Evolutionary conservation across 2,888 invertebrate genomes (phyloP), one percentile per base, ranked within the genome.

Genomic region (Phaedon cochleariae): DNA sequence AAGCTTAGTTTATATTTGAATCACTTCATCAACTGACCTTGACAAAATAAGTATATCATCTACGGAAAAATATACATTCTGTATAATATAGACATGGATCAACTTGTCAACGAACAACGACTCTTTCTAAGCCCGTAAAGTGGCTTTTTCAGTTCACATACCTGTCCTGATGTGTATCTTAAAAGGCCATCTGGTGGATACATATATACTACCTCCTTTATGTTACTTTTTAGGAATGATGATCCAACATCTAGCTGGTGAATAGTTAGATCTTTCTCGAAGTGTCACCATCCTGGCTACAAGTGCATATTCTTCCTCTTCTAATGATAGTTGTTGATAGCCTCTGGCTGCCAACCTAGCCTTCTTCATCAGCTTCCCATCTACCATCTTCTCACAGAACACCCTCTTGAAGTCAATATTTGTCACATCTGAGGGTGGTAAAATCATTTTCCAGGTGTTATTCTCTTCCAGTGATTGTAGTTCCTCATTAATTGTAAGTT

Each of bases 1-100:
- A n/a, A n/a, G n/a, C n/a, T n/a, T n/a, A n/a, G n/a, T 62, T 26
- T 26, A 34, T 60, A 12, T 41, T 29, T 51, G 63, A 21, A 15
- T 26, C 15, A 4, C 12, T 52, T 5, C 1, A 4, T 17, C n/a
- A n/a, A n/a, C n/a, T n/a, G n/a, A n/a, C n/a, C n/a, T n/a, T n/a
- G n/a, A n/a, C n/a, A n/a, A n/a, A 20, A 55, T 53, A 68, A 64
- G 45, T 72, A 58, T 62, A 45, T 68, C 34, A 68, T 66, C 59
- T 55, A 17, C 70, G 22, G 9, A 73, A 34, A 62, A 59, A 64
- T 41, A 60, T 70, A 41, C 55, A n/a, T 22, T 59, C 31, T 20
- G 41, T 65, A 54, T 67, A 66, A 64, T 68, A 73, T 1, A 72
- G 63, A 67, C 72, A 74, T 51, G 73, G 68, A 64, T 72, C 68